These are phyloP conservation scores for Serrognathus titanus DNA, from an alignment of 2,888 invertebrate genomes.

Conservation along the genomic window DNA sequence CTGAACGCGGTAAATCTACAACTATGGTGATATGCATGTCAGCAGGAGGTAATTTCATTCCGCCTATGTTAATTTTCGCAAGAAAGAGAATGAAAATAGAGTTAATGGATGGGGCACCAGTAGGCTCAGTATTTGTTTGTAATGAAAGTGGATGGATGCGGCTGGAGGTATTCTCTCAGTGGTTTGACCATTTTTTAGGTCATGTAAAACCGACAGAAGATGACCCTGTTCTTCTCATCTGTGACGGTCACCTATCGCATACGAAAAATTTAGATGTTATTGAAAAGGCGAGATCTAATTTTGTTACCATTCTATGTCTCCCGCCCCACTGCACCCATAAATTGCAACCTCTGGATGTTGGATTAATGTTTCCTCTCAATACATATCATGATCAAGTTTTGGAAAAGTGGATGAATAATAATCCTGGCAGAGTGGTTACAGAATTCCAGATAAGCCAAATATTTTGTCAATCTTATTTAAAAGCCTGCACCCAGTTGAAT, in stretches of 20 bases:
- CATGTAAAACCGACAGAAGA: slow-evolving; percentile 31
- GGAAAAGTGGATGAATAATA: no score
- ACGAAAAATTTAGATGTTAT: slow-evolving; percentile 36
- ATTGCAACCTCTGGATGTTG: slow-evolving; percentile 32
- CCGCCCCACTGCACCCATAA: slow-evolving; percentile 34
- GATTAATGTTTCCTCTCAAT: no score
- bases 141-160: slow-evolving; percentile 36
- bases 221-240: slow-evolving; percentile 34
- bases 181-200: slow-evolving; percentile 43
- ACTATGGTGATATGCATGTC: slow-evolving; percentile 14
- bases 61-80: slow-evolving; percentile 18
- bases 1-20: slow-evolving; percentile 26
- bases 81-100: slow-evolving; percentile 12
- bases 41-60: slow-evolving; percentile 19
- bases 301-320: slow-evolving; percentile 36
- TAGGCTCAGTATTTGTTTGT: slow-evolving; percentile 27
- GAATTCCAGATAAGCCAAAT: no score
- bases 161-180: slow-evolving; percentile 34
- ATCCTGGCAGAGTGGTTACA: no score
- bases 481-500: slow-evolving; percentile 2
- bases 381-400: no score
- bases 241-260: slow-evolving; percentile 39
- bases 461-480: not conserved
- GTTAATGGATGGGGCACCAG: slow-evolving; percentile 34
- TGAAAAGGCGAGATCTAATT: slow-evolving; percentile 26